These are phyloP conservation scores for Sphaerodactylus townsendi DNA, from an alignment of 2,113 vertebrate genomes.

Conservation along the genomic window DNA sequence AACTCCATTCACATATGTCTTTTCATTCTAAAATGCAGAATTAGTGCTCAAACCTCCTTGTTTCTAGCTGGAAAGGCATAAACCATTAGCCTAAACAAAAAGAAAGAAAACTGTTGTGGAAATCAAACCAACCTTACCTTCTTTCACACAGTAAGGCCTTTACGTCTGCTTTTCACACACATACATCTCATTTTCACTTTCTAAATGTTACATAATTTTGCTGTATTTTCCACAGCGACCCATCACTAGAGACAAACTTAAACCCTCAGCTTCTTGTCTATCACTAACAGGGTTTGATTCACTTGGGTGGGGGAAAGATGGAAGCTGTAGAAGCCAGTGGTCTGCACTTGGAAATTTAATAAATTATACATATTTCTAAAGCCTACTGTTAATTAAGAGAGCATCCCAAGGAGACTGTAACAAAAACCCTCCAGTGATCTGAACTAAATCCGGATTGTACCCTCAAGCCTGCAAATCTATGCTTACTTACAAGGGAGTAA, in stretches of 20 bases:
- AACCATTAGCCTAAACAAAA: constrained; percentile 14
- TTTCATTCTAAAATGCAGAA: constrained; percentile 36
- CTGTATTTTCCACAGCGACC: constrained; percentile 8
- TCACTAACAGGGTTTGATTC: constrained; percentile 22
- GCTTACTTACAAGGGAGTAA: neutral
- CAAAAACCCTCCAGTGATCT: neutral
- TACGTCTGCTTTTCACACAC: neutral
- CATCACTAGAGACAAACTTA: constrained; percentile 17
- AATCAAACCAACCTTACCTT: constrained; percentile 62
- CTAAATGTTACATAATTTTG: constrained; percentile 30
- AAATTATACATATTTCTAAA: constrained; percentile 9
- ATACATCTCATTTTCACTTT: constrained; percentile 31
- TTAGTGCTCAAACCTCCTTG: constrained; percentile 45
- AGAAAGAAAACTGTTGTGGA: constrained; percentile 49
- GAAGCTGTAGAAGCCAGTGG: constrained; percentile 50
- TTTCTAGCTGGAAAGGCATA: constrained; percentile 41
- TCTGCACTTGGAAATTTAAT: constrained; percentile 25
- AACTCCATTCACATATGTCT: constrained; percentile 24
- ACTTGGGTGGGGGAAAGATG: constrained; percentile 18
- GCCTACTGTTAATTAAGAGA: neutral
- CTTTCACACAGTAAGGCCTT: constrained; percentile 47
- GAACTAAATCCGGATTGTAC: neutral
- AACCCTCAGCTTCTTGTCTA: neutral
- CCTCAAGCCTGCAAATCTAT: neutral
- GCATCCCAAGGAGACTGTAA: neutral